Conservation (phyloP, 2,888 invertebrate genomes). For the Aleiodes alternator region DNA sequence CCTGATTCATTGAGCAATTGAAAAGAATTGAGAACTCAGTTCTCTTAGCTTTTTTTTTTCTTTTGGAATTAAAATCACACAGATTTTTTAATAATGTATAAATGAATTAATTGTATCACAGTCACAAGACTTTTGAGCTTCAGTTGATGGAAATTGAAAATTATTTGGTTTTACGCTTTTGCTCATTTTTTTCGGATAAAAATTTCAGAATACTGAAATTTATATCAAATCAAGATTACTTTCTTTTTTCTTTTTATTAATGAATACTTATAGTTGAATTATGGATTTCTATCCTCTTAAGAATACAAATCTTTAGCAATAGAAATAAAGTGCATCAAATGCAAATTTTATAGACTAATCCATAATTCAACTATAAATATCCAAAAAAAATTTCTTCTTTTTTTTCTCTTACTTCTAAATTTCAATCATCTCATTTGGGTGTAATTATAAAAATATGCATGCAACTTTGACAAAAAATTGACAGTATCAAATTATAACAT, state of each 20-base stretch:
- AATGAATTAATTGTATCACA: constrained; percentile 34
- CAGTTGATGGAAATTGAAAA: constrained; percentile 23
- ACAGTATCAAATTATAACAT: constrained; percentile 48
- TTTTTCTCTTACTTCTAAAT: constrained; percentile 34
- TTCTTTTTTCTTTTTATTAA: constrained; percentile 20
- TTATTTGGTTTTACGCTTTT: constrained; percentile 10
- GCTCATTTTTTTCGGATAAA: not conserved
- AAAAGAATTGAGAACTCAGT: constrained; percentile 14
- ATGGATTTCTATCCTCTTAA: constrained; percentile 17
- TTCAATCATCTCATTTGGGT: constrained; percentile 26
- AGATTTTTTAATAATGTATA: constrained; percentile 28
- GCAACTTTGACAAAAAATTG: constrained; percentile 52
- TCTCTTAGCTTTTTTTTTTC: not conserved
- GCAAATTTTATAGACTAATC: constrained; percentile 4
- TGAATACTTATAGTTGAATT: constrained; percentile 29
- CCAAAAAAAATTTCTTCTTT: not conserved
- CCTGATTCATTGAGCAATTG: constrained; percentile 21
- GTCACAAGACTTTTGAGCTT: constrained; percentile 30
- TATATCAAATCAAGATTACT: constrained; percentile 20
- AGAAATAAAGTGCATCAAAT: not conserved
- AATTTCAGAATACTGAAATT: constrained; percentile 10
- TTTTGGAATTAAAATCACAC: constrained; percentile 24
- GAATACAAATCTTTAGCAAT: too few relatives aligned
- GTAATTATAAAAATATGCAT: constrained; percentile 52
- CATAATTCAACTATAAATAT: constrained; percentile 39